A percentile compares a stretch with the other conserved stretches of the same genome.
These are phyloP conservation scores for Tarsius wallacei DNA, from an alignment of 2,797 vertebrate species.

Conservation along the genomic window DNA sequence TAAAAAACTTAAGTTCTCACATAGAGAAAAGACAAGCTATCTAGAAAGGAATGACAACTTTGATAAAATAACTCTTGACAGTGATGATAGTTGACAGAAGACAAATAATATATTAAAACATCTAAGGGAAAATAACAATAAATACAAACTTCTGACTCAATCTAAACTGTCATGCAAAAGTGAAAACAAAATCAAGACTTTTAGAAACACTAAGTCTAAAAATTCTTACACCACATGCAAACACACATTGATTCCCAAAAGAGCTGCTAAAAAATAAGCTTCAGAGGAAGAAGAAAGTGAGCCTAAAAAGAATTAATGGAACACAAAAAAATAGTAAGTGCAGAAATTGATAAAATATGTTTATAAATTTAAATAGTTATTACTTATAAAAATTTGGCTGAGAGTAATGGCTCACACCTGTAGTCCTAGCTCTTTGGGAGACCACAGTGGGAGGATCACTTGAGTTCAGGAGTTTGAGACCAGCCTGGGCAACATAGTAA, in stretches of 20 bases:
- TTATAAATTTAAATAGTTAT: not conserved
- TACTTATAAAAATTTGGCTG: not conserved
- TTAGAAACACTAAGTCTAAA: not conserved
- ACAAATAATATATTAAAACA: not conserved
- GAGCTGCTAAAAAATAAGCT: not conserved
- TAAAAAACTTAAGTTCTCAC: not conserved
- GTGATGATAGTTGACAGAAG: not conserved
- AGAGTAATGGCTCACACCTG: too few relatives aligned
- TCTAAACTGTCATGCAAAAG: not conserved
- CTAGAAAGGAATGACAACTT: not conserved
- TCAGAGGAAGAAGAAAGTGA: not conserved
- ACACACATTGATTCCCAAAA: not conserved
- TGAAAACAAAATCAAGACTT: not conserved
- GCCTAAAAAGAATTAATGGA: not conserved
- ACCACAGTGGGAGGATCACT: too few relatives aligned
- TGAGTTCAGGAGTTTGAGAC: too few relatives aligned
- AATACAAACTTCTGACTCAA: slow-evolving; percentile 30
- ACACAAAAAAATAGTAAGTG: not conserved
- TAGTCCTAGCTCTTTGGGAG: too few relatives aligned
- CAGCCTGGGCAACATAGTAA: too few relatives aligned
- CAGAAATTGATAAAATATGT: not conserved
- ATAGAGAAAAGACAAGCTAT: not conserved
- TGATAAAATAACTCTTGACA: slow-evolving; percentile 14
- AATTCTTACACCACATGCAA: not conserved
- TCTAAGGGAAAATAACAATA: not conserved